Evolutionary conservation across 2,797 vertebrate genomes (phyloP).

Genomic region (Sphenopsis melanotis): DNA sequence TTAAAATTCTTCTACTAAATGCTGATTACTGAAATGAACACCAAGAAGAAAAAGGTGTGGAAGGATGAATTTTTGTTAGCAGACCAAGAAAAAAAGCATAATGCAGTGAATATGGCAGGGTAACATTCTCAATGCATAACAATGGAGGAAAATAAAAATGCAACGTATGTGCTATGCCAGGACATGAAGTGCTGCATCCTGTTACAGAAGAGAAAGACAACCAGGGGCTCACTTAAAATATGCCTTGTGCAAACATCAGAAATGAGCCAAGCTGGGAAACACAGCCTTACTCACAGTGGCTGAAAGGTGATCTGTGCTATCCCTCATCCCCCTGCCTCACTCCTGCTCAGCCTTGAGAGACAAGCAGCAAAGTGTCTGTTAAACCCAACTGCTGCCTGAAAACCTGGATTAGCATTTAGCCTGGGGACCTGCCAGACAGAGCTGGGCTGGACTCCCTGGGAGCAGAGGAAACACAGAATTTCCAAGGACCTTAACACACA

Average conservation of each 20-base stretch:
- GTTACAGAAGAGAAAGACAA: neutral
- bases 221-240: neutral
- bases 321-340: neutral
- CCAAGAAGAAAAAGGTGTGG: neutral
- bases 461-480: neutral
- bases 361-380: neutral
- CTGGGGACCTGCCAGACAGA: neutral
- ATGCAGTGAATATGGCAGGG: neutral
- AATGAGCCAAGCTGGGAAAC: neutral
- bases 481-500: fast-evolving
- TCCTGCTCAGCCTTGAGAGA: neutral
- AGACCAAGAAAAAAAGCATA: neutral
- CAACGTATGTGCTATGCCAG: neutral
- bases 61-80: neutral
- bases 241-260: fast-evolving
- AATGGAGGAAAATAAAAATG: neutral
- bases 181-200: neutral
- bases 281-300: fast-evolving
- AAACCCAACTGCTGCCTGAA: neutral
- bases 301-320: neutral
- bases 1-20: neutral
- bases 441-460: neutral
- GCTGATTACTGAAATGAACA: neutral
- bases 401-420: neutral
- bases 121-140: neutral